These are phyloP conservation scores for Hormaphis cornu DNA, from an alignment of 1,140 invertebrate species.

Conservation along the genomic window DNA sequence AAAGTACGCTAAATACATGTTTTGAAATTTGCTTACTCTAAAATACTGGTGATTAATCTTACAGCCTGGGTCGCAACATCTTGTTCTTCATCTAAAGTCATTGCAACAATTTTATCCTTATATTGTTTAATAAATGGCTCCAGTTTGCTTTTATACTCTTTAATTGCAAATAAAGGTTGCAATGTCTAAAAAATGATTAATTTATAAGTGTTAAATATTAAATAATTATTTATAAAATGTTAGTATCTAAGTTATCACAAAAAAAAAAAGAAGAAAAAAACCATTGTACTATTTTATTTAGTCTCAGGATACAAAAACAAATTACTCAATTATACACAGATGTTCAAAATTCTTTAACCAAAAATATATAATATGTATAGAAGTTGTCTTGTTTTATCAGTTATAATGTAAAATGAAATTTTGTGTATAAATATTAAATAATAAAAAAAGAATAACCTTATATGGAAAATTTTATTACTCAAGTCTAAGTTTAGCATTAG, in stretches of 20 bases:
- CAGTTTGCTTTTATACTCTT: slow-evolving; percentile 88
- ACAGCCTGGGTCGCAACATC: slow-evolving; percentile 97
- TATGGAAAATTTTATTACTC: too few species aligned
- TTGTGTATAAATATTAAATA: too few species aligned
- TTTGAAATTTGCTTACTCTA: slow-evolving; percentile 54
- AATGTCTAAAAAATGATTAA: slow-evolving; percentile 56
- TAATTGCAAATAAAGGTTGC: slow-evolving; percentile 88
- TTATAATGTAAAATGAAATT: too few species aligned
- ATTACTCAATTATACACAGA: too few species aligned
- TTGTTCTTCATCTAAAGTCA: slow-evolving; percentile 97
- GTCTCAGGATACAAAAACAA: too few species aligned
- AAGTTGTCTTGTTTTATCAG: too few species aligned
- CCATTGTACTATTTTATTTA: too few species aligned
- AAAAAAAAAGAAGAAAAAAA: neutral
- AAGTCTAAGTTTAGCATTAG: too few species aligned
- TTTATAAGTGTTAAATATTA: neutral
- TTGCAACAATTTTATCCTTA: slow-evolving; percentile 96
- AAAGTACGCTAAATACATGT: neutral
- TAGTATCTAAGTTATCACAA: too few species aligned
- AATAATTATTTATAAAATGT: neutral
- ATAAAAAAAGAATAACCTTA: too few species aligned
- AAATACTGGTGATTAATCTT: slow-evolving; percentile 85
- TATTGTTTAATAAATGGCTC: slow-evolving; percentile 99
- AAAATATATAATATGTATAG: too few species aligned
- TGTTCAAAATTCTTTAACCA: too few species aligned